A percentile compares a stretch with the other conserved stretches of the same genome.
Conservation (phyloP, 2,888 invertebrate species). For the Heteropelma amictum region DNA sequence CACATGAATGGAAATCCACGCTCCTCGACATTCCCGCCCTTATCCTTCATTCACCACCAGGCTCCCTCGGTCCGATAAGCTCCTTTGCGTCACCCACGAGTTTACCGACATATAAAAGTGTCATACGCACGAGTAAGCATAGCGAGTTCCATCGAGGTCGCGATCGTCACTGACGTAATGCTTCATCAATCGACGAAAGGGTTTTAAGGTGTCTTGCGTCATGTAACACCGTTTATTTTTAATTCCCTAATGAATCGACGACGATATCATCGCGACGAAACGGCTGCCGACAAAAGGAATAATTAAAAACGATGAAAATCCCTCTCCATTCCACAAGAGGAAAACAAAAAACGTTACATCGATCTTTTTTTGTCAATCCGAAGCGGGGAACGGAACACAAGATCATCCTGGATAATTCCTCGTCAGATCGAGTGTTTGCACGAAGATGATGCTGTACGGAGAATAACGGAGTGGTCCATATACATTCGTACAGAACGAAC, state of each 20-base stretch:
- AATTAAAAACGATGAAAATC: too few relatives aligned
- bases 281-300: too few relatives aligned
- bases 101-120: background rate
- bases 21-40: conserved; percentile 58
- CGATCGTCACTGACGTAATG: background rate
- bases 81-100: conserved; percentile 24
- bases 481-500: conserved; percentile 1
- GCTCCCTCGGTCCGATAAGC: conserved; percentile 15
- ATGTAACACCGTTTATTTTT: too few relatives aligned
- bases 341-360: background rate
- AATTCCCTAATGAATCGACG: background rate
- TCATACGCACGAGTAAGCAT: conserved; percentile 5
- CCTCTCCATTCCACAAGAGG: background rate
- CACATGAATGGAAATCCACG: conserved; percentile 48
- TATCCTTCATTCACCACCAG: conserved; percentile 27
- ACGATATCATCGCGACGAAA: background rate
- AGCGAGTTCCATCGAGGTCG: background rate
- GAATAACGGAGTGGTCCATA: background rate
- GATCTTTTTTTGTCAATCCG: background rate
- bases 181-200: background rate
- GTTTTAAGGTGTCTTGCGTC: too few relatives aligned
- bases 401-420: conserved; percentile 4
- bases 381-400: background rate
- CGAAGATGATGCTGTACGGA: background rate
- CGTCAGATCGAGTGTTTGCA: background rate